Evolutionary conservation across 2,888 invertebrate genomes (phyloP).

Genomic region (Yponomeuta malinellus): DNA sequence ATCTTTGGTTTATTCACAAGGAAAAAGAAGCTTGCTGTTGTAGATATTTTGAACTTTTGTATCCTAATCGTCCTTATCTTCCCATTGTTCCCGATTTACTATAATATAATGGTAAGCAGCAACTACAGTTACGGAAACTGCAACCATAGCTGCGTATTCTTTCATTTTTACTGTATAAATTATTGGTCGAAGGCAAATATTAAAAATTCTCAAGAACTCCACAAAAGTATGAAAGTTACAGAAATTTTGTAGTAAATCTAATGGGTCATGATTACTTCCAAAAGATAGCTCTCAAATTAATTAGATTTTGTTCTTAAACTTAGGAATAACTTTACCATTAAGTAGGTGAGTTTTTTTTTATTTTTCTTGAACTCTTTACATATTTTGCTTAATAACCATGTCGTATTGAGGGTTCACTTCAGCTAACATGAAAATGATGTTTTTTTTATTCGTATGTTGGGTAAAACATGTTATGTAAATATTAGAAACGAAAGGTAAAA

Average conservation of each 20-base stretch:
- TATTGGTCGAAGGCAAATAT: background rate
- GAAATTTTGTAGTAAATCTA: background rate
- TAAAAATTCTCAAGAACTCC: background rate
- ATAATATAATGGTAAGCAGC: constrained; percentile 34
- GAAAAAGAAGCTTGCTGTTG: constrained; percentile 17
- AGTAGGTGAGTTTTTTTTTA: no score
- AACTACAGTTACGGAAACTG: constrained; percentile 35
- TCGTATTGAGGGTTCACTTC: no score
- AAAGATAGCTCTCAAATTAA: no score
- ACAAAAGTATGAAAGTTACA: background rate
- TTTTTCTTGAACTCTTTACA: no score
- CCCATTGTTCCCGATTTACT: background rate
- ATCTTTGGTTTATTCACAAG: constrained; percentile 21
- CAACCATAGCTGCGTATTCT: constrained; percentile 32
- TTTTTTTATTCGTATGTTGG: no score
- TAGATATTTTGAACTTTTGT: constrained; percentile 18
- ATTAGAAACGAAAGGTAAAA: no score
- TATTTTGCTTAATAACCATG: no score
- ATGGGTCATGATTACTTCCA: background rate
- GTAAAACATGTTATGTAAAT: no score
- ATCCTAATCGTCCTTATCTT: background rate
- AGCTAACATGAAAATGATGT: no score
- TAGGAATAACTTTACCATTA: no score
- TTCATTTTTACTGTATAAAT: constrained; percentile 26
- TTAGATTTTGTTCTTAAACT: no score